Conservation (phyloP, 2,113 vertebrate species). For the Mastomys natalensis region DNA sequence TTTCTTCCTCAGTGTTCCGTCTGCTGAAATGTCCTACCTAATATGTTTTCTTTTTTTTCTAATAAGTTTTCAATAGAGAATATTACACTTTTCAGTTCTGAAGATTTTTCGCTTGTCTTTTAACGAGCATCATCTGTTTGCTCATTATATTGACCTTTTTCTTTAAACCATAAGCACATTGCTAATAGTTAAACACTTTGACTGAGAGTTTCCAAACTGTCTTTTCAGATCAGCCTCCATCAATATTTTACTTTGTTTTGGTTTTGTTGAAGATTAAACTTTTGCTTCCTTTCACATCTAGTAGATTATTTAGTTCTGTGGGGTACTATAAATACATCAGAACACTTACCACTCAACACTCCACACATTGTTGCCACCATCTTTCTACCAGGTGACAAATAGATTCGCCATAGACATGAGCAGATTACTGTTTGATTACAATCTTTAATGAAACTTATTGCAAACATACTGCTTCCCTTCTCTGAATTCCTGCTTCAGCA, state of each 20-base stretch:
- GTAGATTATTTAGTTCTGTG: neutral
- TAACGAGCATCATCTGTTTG: neutral
- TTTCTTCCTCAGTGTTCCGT: neutral
- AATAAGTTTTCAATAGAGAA: neutral
- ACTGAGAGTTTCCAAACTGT: neutral
- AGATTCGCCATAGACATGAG: neutral
- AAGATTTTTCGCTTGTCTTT: neutral
- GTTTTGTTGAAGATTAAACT: neutral
- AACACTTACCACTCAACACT: neutral
- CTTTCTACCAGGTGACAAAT: neutral
- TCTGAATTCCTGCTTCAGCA: neutral
- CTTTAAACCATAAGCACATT: neutral
- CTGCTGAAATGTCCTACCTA: neutral
- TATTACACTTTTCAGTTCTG: slow-evolving; percentile 16
- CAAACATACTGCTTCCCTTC: neutral
- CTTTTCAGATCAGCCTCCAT: neutral
- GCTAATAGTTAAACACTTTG: neutral
- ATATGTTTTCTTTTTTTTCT: neutral
- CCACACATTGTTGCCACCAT: fast-evolving
- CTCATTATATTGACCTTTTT: slow-evolving; percentile 42
- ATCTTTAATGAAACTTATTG: neutral
- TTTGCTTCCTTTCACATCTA: neutral
- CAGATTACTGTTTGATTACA: neutral
- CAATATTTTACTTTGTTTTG: neutral
- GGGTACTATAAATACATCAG: neutral